Evolutionary conservation across 2,888 invertebrate genomes (phyloP), one percentile per base, ranked within the genome.

Genomic region (Nysson spinosus): DNA sequence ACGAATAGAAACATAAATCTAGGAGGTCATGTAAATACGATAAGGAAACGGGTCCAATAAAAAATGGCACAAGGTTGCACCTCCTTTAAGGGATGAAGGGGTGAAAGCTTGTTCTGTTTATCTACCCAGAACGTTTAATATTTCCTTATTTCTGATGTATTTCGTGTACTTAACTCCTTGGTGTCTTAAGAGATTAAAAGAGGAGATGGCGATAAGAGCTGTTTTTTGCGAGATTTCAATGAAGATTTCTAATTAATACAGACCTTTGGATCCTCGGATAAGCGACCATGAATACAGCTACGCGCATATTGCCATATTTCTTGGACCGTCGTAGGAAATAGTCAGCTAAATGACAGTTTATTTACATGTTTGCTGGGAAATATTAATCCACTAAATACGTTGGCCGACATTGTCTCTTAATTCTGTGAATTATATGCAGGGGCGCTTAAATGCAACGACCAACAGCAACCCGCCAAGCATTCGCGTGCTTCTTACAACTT

Each of bases 311-410:
- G 80, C 69, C 60, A 49, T 37, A 61, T 58, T 69, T 56, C 42
- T 51, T 63, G 47, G 49, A 56, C 65, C 66, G 66, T 69, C 56
- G 57, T 72, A 57, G 57, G 54, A 63, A 70, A 66, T 79, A 72
- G 82, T 85, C 85, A 84, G 73, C 82, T 84, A 68, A 73, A 61
- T 54, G 72, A 66, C 63, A 69, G 65, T 79, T 84, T 85, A 81
- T 85, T 85, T 81, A 83, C 79, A 81, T 80, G 58, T 73, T 79
- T 78, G 14, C 66, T 35, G 49, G 67, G 44, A 66, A 71, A 54
- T 67, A 74, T 73, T 68, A 75, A 76, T 61, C 69, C 75, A 62
- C 62, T 49, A 63, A 67, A 66, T 66, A 76, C 66, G 67, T 71
- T 64, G 55, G 66, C 72, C 81, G 76, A 82, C 83, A 84, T n/a